A percentile compares a stretch with the other conserved stretches of the same genome.
These are phyloP conservation scores for Chalcis sispes DNA, from an alignment of 2,888 invertebrate species.

Conservation along the genomic window DNA sequence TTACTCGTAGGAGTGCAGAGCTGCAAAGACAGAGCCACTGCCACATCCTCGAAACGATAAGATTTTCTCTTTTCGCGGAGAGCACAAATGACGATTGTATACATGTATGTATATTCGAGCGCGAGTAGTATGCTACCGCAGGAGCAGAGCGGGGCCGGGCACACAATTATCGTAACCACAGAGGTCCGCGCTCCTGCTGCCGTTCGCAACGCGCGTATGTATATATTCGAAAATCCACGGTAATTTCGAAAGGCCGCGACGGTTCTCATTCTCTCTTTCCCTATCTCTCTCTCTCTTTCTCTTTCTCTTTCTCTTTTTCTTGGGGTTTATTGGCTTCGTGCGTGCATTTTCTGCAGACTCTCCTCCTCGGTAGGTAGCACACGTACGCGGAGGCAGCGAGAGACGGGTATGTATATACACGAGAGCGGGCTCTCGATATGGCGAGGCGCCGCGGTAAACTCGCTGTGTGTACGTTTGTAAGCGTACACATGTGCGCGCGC, in stretches of 20 bases:
- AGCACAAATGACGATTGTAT: slow-evolving; percentile 44
- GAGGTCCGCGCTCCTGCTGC: slow-evolving; percentile 38
- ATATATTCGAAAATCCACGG: slow-evolving; percentile 55
- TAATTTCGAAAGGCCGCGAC: slow-evolving; percentile 52
- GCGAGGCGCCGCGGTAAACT: slow-evolving; percentile 33
- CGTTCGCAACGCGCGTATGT: slow-evolving; percentile 26
- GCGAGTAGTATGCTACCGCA: neutral
- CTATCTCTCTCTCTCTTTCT: neutral
- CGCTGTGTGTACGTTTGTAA: slow-evolving; percentile 42
- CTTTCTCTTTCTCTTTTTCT: neutral
- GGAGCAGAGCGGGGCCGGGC: slow-evolving; percentile 9
- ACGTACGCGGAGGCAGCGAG: no score
- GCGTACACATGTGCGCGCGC: slow-evolving; percentile 54
- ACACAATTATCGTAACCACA: slow-evolving; percentile 57
- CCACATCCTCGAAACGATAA: slow-evolving; percentile 38
- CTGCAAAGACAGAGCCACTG: no score
- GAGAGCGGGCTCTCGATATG: neutral
- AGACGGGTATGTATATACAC: slow-evolving; percentile 9
- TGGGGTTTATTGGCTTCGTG: slow-evolving; percentile 43
- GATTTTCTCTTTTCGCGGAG: slow-evolving; percentile 40
- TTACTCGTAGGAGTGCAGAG: no score
- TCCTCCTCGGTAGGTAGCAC: no score
- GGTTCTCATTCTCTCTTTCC: neutral
- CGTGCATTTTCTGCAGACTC: slow-evolving; percentile 51
- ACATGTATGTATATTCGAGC: slow-evolving; percentile 2